phyloP scores from a whole-genome alignment of 2,888 invertebrate species.

The Didymodactylos carnosus region DNA sequence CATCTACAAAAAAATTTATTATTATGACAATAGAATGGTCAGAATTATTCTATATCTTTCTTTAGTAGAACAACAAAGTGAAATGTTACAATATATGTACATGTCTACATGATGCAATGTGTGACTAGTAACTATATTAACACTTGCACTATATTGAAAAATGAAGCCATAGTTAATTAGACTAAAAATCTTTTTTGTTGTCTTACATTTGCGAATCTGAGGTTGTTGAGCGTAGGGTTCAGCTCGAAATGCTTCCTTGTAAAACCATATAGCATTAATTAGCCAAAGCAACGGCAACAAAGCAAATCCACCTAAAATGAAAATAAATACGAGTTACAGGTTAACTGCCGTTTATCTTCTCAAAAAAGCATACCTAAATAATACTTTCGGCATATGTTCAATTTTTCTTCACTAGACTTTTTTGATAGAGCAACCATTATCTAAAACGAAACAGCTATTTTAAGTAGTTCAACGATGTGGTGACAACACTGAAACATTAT shows the following conservation, averaged over 20 bases:
- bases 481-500: no score
- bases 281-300: constrained; percentile 13
- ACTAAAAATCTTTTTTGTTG: no score
- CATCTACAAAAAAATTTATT: neutral
- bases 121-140: no score
- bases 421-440: neutral
- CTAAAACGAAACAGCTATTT: no score
- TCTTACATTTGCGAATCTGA: constrained; percentile 9
- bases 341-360: neutral
- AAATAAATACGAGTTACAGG: neutral
- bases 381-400: constrained; percentile 5
- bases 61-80: no score
- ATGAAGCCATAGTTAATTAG: no score
- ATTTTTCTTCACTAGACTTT: neutral
- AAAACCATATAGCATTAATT: constrained; percentile 11
- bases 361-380: neutral
- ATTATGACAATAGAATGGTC: neutral
- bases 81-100: no score
- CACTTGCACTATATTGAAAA: no score
- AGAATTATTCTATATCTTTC: no score
- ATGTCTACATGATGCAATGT: no score
- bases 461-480: no score
- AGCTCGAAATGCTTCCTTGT: constrained; percentile 8
- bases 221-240: constrained; percentile 3
- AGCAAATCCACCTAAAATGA: neutral